Base-by-base conservation (phyloP, 2,113 vertebrate species). In the Rhynchopsitta pachyrhyncha region DNA sequence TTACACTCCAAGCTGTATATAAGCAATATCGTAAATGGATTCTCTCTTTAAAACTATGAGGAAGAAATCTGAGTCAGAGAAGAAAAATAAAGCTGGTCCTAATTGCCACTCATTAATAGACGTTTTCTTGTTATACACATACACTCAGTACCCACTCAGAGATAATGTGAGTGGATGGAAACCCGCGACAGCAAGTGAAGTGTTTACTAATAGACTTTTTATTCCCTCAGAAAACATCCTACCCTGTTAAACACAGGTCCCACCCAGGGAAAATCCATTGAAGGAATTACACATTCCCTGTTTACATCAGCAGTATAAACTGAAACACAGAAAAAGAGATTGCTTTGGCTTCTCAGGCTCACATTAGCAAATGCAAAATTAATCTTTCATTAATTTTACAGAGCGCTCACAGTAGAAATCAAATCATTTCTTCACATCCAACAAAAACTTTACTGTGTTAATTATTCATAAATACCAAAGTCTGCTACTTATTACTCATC, bases 381-480 rank as follows among this genome's bases (percentile, higher is more conserved):
- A 97, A 94, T 84, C 91, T 91, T 94, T 95, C 85, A 96, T 95
- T 97, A 97, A 96, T 98, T 95, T 93, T 97, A 95, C 39, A 93
- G 59, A 64, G 53, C 84, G 71, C 86, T 97, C 96, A 94, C 88
- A 87, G 68, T 50, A 84, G 92, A 97, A 97, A 97, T 97, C 88
- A 95, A 96, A 94, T 97, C 37, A 93, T 97, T 97, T 97, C 83
- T 95, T 86, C 78, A 80, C 28, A 73, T 82, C 94, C 90, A 95
- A 96, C 93, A 89, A 86, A 93, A 89, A 88, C 88, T 95, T 97
- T 96, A 94, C 85, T 33, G 19, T 92, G 77, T 86, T 95, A 95
- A 92, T 95, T 96, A 97, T 96, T 97, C 95, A 96, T 86, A 97
- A 97, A 93, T 85, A 96, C 83, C 86, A 89, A 94, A 96, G 88